Evolutionary conservation across 2,888 invertebrate species (phyloP).

Genomic region (Apoderus coryli): DNA sequence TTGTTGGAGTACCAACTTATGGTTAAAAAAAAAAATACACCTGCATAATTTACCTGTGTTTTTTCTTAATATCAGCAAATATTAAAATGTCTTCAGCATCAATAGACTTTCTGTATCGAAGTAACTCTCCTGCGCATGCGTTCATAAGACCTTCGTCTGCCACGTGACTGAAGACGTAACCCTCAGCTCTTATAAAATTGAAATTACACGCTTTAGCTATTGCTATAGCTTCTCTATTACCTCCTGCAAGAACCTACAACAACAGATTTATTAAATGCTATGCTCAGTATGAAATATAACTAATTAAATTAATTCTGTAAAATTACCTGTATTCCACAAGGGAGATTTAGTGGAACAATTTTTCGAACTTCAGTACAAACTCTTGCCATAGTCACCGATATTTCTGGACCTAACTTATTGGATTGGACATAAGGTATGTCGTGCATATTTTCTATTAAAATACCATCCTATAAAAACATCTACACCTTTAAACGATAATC

Average conservation of each 20-base stretch:
- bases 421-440: constrained; percentile 56
- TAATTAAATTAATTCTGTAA: not conserved
- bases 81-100: constrained; percentile 52
- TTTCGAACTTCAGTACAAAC: constrained; percentile 44
- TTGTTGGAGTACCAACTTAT: too few relatives aligned
- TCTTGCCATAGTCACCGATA: constrained; percentile 50
- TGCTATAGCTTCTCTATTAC: constrained; percentile 60
- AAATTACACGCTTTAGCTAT: constrained; percentile 54
- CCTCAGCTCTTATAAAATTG: constrained; percentile 63
- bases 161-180: constrained; percentile 64
- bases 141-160: constrained; percentile 71
- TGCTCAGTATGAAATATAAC: not conserved
- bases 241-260: constrained; percentile 53
- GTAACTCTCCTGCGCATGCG: constrained; percentile 55
- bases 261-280: constrained; percentile 1
- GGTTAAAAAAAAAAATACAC: too few relatives aligned
- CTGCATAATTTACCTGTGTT: constrained; percentile 45
- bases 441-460: constrained; percentile 68
- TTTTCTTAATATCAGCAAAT: constrained; percentile 74
- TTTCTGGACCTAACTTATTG: constrained; percentile 47
- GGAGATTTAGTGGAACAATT: constrained; percentile 34
- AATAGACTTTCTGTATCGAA: constrained; percentile 53
- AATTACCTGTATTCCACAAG: constrained; percentile 47
- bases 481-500: too few relatives aligned
- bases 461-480: constrained; percentile 50